A percentile compares a stretch with the other conserved stretches of the same genome.
Conservation (phyloP, 2,113 vertebrate genomes). For the Mesocricetus auratus region DNA sequence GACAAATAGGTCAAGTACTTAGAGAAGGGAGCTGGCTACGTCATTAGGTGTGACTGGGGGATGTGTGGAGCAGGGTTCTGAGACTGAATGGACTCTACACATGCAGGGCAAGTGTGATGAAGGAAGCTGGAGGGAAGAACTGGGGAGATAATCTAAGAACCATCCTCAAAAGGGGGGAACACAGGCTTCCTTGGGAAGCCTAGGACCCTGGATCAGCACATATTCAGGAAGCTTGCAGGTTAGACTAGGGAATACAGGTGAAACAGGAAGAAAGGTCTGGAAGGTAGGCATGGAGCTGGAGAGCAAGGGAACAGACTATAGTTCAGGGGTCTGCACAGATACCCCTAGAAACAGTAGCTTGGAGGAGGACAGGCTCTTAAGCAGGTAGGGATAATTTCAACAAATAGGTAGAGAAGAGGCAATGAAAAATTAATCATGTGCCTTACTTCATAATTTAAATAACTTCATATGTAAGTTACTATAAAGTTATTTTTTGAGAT, state of each 20-base stretch:
- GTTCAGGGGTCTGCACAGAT: neutral
- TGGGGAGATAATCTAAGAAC: neutral
- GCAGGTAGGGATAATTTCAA: neutral
- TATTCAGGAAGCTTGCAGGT: neutral
- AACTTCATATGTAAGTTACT: neutral
- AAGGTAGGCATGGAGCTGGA: neutral
- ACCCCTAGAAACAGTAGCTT: neutral
- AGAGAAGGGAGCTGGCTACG: neutral
- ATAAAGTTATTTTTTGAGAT: slow-evolving; percentile 33
- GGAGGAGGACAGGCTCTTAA: neutral
- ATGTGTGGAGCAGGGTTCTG: neutral
- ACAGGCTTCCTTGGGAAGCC: neutral
- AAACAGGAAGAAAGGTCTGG: neutral
- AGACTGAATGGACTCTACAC: neutral
- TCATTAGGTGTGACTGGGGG: neutral
- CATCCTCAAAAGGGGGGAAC: neutral
- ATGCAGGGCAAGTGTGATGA: neutral
- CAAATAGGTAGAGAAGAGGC: neutral
- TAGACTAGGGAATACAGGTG: accelerated
- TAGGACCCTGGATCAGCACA: no score
- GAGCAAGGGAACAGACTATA: neutral
- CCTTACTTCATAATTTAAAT: neutral
- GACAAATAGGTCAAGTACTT: neutral
- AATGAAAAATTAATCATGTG: neutral
- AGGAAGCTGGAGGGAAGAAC: neutral